Conservation (phyloP, 2,888 invertebrate species). For the Adelphocoris suturalis region DNA sequence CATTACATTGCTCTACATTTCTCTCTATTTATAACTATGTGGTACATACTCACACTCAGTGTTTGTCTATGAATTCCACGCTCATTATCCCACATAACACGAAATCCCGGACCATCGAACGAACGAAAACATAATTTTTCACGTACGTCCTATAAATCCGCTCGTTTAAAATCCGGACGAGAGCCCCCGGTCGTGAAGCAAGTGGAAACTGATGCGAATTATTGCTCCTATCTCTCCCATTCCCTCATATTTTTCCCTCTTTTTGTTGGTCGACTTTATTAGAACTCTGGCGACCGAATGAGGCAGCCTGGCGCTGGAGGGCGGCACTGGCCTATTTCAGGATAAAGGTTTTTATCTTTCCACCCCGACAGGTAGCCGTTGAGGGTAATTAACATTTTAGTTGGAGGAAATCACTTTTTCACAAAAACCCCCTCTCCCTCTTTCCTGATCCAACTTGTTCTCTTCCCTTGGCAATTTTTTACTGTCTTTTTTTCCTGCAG, state of each 20-base stretch:
- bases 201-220: constrained; percentile 28
- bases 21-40: too few relatives aligned
- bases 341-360: constrained; percentile 27
- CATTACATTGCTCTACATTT: too few relatives aligned
- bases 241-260: background rate
- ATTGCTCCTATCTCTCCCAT: background rate
- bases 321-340: background rate
- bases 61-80: too few relatives aligned
- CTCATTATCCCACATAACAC: too few relatives aligned
- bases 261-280: background rate
- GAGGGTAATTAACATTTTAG: constrained; percentile 35
- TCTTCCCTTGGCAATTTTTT: background rate
- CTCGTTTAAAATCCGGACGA: background rate
- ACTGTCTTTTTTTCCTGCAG: background rate
- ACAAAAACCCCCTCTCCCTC: background rate
- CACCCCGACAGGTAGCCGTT: constrained; percentile 20
- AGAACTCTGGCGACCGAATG: background rate
- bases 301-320: background rate
- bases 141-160: background rate
- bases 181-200: constrained; percentile 13
- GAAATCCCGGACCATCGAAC: too few relatives aligned
- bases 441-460: constrained; percentile 24
- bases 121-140: background rate
- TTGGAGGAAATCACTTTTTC: constrained; percentile 32
- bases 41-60: too few relatives aligned